Evolutionary conservation across 2,797 vertebrate species (phyloP).

Genomic region (Sebastes matsubarae): DNA sequence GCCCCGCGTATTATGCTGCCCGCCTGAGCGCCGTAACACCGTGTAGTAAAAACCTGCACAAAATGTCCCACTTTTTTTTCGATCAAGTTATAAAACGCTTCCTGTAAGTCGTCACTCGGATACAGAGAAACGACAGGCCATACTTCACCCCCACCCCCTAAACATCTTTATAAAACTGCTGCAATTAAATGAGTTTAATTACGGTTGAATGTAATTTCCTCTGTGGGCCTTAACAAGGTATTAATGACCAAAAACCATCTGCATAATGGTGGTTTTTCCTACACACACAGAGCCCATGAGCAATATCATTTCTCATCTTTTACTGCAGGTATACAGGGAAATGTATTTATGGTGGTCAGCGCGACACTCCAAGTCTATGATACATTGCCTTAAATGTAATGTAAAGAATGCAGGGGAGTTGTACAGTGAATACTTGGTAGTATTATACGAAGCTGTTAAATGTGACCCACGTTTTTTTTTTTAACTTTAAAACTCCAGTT

Average conservation of each 20-base stretch:
- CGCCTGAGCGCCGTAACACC: conserved; percentile 23
- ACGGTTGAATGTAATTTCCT: conserved; percentile 76
- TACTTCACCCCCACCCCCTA: conserved; percentile 22
- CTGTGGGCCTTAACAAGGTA: conserved; percentile 75
- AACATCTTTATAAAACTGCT: conserved; percentile 56
- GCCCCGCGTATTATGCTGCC: conserved; percentile 32
- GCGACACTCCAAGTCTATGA: conserved; percentile 46
- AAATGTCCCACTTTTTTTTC: conserved; percentile 42
- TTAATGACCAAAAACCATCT: conserved; percentile 76
- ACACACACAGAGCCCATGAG: conserved; percentile 51
- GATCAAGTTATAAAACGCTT: conserved; percentile 53
- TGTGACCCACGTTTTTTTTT: conserved; percentile 10
- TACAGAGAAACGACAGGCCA: conserved; percentile 33
- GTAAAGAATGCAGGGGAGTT: conserved; percentile 35
- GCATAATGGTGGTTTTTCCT: conserved; percentile 42
- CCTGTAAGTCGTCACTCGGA: conserved; percentile 29
- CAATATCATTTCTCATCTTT: conserved; percentile 52
- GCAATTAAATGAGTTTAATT: conserved; percentile 59
- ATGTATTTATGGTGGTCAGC: conserved; percentile 38
- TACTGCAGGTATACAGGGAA: conserved; percentile 60
- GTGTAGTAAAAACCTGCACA: conserved; percentile 46
- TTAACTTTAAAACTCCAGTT: conserved; percentile 5
- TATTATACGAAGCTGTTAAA: conserved; percentile 38
- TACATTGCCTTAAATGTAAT: conserved; percentile 78
- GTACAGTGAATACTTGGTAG: conserved; percentile 41